Base-by-base conservation (phyloP, 2,113 vertebrate species). In the Cyprinus carpio region DNA sequence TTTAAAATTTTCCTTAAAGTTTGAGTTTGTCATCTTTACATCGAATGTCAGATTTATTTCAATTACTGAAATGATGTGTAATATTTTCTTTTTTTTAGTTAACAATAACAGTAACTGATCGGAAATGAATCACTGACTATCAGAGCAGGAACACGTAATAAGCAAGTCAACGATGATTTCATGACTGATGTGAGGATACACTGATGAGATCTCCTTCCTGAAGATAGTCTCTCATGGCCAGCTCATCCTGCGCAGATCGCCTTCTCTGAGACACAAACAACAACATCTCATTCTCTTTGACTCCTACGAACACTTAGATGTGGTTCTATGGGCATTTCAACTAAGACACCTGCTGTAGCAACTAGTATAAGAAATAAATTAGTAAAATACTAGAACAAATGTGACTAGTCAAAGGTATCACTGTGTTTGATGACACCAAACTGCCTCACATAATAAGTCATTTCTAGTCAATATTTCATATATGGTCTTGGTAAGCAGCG, bases 171-270 rank as follows among this genome's bases (percentile, higher is more conserved):
- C 3, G 40, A 10, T 62, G 58, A 62, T 62, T 46, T 43, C 8
- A 25, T 23, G 58, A 11, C 43, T 77, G 6, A 40, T 4, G 46
- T 40, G 40, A 20, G 94, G 95, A 96, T 98, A 99, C 98, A 85
- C 97, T 99, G 91, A 99, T 98, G 49, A 99, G 96, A 90, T 99
- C 98, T 4, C 97, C 98, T 85, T 99, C 98, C 84, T 97, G 96
- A 87, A 99, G 92, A 88, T 98, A 99, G 23, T 98, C 95, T 86
- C 98, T 95, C 97, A 99, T 99, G 0, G 97, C 96, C 85, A 99
- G 95, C 87, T 99, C 98, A 1, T 99, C 98, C 86, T 99, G 96
- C 1, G 96, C 96, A 1, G 97, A 99, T 87, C 98, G 93, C 84
- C 98, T 94, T 82, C 98, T 98, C 98, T 99, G 88, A 88, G 27